These are phyloP conservation scores for Episyrphus balteatus DNA, from an alignment of 1,140 invertebrate species.

Conservation along the genomic window DNA sequence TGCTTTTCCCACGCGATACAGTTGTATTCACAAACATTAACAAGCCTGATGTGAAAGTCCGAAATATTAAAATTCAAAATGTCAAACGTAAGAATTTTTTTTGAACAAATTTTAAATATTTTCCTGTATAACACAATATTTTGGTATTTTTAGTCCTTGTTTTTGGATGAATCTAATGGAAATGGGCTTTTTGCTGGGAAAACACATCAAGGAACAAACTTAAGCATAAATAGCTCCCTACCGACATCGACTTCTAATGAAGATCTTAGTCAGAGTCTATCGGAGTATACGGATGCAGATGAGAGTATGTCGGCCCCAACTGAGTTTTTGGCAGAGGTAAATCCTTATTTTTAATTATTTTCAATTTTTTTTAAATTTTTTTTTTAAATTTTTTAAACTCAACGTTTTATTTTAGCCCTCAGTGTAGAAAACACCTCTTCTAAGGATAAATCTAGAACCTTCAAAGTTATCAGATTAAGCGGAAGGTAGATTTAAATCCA, in stretches of 20 bases:
- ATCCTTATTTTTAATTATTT: constrained; percentile 2
- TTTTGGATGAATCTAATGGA: constrained; percentile 35
- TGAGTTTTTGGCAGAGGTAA: constrained; percentile 58
- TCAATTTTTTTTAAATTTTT: background rate
- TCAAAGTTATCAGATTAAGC: no score
- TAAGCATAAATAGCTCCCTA: constrained; percentile 7
- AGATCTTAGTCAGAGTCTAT: constrained; percentile 35
- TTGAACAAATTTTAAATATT: no score
- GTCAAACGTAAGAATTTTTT: no score
- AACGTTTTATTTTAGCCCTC: background rate
- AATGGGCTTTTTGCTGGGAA: constrained; percentile 28
- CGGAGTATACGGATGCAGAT: constrained; percentile 57
- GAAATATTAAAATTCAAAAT: no score
- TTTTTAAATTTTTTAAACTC: background rate
- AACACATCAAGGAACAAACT: constrained; percentile 6
- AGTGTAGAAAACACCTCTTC: no score
- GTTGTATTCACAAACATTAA: no score
- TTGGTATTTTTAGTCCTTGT: constrained; percentile 14
- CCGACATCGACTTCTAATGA: constrained; percentile 33
- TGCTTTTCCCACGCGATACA: no score
- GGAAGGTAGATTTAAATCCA: no score
- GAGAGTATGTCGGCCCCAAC: constrained; percentile 55
- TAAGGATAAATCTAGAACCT: no score
- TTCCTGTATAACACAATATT: background rate
- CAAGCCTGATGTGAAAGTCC: no score